Evolutionary conservation across 2,888 invertebrate species (phyloP), one percentile per base, ranked within the genome.

Genomic region (Dorcus hopei): DNA sequence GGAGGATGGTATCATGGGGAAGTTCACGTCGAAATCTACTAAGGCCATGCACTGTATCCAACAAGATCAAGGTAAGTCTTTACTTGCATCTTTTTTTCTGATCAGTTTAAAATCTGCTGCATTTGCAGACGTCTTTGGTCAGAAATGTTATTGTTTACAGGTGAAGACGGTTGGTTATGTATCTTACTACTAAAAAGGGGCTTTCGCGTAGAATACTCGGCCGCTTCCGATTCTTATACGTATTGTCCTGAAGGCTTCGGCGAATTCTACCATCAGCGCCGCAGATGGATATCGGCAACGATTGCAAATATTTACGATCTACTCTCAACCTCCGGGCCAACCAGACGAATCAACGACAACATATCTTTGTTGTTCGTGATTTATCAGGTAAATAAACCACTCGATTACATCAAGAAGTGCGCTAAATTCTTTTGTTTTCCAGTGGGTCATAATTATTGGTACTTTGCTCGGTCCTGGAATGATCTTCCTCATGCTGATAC

Each of bases 101-200:
- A 33, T 33, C 3, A 33, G 26, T 33, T 33, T 33, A 33, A 33
- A 19, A 19, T 19, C 19, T 19, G 0, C 19, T 3, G 19, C 2
- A 19, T 19, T 19, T 39, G 47, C 16, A 19, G 19, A 19, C 19
- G 19, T 19, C 2, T 19, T 2, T 3, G 19, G 3, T 19, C 19
- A 19, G 19, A 3, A 19, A 19, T 19, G 19, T n/a, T 9, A n/a
- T 16, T 16, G 7, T 49, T 58, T 65, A 9, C 64, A 87, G 88
- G 95, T n/a, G 97, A 97, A 77, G 97, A 97, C 79, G 86, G 97
- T 63, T 97, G 97, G 97, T 80, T 97, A 6, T 97, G 97, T 75
- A 97, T 97, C 0, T 79, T 97, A 52, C 81, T 97, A 0, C 82
- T 97, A 0, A 97, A 97, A 76, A 85, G 93, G 67, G 96, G 96